phyloP scores from a whole-genome alignment of 2,113 vertebrate genomes.

The Tupaia chinensis region DNA sequence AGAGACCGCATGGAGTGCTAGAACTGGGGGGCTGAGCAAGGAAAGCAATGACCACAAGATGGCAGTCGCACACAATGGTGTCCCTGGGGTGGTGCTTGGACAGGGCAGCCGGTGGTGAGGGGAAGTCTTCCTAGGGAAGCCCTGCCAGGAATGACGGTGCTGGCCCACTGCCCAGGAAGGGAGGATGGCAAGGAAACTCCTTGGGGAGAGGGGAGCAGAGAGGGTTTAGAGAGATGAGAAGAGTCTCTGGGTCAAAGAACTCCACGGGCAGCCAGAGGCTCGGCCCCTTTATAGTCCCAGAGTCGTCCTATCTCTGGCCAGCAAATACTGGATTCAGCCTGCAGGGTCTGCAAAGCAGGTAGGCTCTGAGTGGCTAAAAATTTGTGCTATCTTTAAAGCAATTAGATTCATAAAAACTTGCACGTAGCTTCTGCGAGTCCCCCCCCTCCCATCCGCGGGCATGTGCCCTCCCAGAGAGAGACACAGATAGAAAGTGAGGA shows the following conservation, averaged over 20 bases:
- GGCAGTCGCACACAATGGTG: not conserved
- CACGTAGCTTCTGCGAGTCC: not conserved
- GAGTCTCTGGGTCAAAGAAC: not conserved
- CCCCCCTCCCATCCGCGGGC: too few species aligned
- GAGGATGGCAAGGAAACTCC: not conserved
- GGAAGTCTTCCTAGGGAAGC: not conserved
- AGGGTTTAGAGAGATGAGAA: not conserved
- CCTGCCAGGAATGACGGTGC: not conserved
- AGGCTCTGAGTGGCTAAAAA: not conserved
- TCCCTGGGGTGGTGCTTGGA: not conserved
- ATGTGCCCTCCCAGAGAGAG: too few species aligned
- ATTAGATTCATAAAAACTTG: not conserved
- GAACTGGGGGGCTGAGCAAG: not conserved
- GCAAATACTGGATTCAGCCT: not conserved
- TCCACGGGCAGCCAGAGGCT: not conserved
- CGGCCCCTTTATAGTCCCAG: not conserved
- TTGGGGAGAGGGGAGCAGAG: not conserved
- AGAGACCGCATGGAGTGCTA: not conserved
- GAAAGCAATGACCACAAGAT: conserved; percentile 13
- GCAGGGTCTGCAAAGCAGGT: not conserved
- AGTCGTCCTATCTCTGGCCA: not conserved
- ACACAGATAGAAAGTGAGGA: too few species aligned
- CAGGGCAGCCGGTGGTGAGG: not conserved
- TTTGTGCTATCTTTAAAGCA: not conserved
- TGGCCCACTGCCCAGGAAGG: not conserved